Conservation (phyloP, 2,113 vertebrate genomes). For the Micromys minutus region DNA sequence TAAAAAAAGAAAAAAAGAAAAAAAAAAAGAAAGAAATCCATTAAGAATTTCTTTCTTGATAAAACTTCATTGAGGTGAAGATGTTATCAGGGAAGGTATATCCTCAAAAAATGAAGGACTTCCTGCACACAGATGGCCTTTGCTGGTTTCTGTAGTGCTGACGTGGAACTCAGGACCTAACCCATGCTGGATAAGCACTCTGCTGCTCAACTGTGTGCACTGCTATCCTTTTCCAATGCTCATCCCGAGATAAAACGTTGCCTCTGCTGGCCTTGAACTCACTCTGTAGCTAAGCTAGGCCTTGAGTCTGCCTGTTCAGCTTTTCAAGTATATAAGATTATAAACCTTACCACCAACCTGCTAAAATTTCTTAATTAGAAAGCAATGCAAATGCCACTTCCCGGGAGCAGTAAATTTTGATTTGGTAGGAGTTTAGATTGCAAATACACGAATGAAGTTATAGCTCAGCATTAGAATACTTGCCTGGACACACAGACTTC, state of each 20-base stretch:
- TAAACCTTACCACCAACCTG: background rate
- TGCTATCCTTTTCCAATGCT: background rate
- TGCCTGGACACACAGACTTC: background rate
- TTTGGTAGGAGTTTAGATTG: background rate
- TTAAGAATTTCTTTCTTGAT: background rate
- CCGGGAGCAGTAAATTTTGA: background rate
- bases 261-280: background rate
- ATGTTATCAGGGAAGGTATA: background rate
- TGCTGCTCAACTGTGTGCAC: no score
- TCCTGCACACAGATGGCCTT: background rate
- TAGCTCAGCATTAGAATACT: background rate
- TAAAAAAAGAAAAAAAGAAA: no score
- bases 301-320: background rate
- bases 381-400: background rate
- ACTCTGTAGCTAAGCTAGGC: background rate
- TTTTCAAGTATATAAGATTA: background rate
- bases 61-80: background rate
- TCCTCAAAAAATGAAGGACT: background rate
- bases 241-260: background rate
- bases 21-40: no score
- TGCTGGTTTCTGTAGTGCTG: background rate
- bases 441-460: background rate
- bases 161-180: background rate
- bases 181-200: background rate
- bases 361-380: background rate